These are phyloP conservation scores for Drosophila lacteicornis DNA, from an alignment of 1,140 invertebrate genomes.

Conservation along the genomic window DNA sequence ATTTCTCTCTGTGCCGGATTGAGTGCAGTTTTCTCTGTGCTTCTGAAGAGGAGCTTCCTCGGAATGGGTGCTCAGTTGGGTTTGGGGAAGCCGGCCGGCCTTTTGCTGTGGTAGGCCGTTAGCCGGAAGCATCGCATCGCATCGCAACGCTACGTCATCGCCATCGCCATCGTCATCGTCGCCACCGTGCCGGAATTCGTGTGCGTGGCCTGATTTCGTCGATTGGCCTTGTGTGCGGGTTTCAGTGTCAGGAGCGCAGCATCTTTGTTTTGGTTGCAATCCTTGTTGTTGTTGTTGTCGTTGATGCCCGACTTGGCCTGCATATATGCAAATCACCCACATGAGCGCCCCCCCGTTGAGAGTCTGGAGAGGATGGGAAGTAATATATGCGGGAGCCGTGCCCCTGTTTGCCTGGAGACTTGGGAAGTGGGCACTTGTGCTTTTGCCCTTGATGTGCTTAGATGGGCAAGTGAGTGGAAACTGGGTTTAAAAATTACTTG, in stretches of 20 bases:
- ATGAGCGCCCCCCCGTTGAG: background rate
- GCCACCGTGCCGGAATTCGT: conserved; percentile 58
- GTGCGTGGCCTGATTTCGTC: conserved; percentile 79
- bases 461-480: conserved; percentile 10
- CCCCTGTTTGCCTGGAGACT: conserved; percentile 10
- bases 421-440: conserved; percentile 4
- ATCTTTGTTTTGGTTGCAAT: conserved; percentile 70
- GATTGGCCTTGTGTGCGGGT: conserved; percentile 75
- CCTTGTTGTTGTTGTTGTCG: conserved; percentile 16
- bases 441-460: background rate
- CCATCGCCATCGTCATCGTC: conserved; percentile 53
- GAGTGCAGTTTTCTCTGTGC: conserved; percentile 72
- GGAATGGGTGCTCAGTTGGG: background rate
- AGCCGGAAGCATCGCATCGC: conserved; percentile 35
- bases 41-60: conserved; percentile 3
- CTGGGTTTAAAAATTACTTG: background rate
- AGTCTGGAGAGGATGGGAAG: background rate
- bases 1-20: background rate
- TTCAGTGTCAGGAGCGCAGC: conserved; percentile 78
- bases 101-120: conserved; percentile 30
- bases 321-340: conserved; percentile 43
- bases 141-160: conserved; percentile 45
- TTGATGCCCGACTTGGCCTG: conserved; percentile 28
- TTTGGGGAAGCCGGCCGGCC: conserved; percentile 11
- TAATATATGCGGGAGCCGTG: conserved; percentile 1